Percentiles rank a stretch among this genome's conserved stretches.
These are phyloP conservation scores for Brachyptera putata DNA, from an alignment of 2,888 invertebrate genomes.

Conservation along the genomic window DNA sequence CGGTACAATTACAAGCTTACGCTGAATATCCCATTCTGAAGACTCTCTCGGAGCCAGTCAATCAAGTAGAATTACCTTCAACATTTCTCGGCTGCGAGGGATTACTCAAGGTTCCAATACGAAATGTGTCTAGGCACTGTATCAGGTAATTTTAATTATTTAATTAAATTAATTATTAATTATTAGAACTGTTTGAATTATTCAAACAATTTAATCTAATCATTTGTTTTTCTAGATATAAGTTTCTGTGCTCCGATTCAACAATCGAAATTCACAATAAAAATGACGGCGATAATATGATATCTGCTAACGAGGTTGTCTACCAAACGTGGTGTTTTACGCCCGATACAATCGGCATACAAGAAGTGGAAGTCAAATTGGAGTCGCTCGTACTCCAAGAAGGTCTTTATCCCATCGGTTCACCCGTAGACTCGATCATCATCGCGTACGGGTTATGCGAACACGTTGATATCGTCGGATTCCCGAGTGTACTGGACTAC, in stretches of 20 bases:
- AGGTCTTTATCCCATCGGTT: background rate
- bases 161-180: no score
- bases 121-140: conserved; percentile 44
- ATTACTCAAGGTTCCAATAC: conserved; percentile 39
- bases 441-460: background rate
- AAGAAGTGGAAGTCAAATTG: conserved; percentile 31
- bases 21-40: conserved; percentile 42
- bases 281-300: conserved; percentile 30
- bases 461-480: background rate
- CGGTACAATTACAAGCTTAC: conserved; percentile 44
- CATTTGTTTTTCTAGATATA: conserved; percentile 12
- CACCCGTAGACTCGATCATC: background rate
- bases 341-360: conserved; percentile 34
- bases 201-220: no score
- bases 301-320: conserved; percentile 38
- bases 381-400: conserved; percentile 1
- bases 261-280: conserved; percentile 17
- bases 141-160: conserved; percentile 44
- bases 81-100: conserved; percentile 43
- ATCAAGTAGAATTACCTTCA: conserved; percentile 42
- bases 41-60: conserved; percentile 38
- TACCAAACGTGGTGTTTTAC: conserved; percentile 37
- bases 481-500: background rate
- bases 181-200: no score
- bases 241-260: conserved; percentile 16